Evolutionary conservation across 2,888 invertebrate species (phyloP).

Genomic region (Hypercompe scribonia): DNA sequence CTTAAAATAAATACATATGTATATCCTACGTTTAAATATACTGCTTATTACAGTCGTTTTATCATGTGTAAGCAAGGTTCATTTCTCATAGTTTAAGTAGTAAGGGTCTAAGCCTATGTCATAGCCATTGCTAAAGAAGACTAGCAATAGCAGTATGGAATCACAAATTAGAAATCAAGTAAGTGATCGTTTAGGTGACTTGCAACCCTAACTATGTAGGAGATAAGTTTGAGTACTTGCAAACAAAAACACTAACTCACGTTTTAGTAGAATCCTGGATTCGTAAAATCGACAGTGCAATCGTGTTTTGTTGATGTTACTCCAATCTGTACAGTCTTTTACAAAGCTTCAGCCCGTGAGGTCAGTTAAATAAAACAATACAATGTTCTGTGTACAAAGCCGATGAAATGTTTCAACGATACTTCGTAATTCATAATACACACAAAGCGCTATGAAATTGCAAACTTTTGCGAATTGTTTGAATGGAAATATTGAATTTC

Average conservation of each 20-base stretch:
- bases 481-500: constrained; percentile 53
- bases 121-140: too few species aligned
- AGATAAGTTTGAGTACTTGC: not conserved
- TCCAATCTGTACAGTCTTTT: constrained; percentile 31
- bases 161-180: too few species aligned
- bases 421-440: constrained; percentile 43
- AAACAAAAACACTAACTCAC: not conserved
- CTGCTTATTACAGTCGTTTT: too few species aligned
- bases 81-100: too few species aligned
- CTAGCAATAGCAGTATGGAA: too few species aligned
- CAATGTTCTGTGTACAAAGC: constrained; percentile 25
- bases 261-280: not conserved
- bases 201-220: not conserved
- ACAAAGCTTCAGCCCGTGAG: constrained; percentile 26
- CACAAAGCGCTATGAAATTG: constrained; percentile 47
- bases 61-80: too few species aligned
- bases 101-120: too few species aligned
- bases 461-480: constrained; percentile 49
- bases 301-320: constrained; percentile 21
- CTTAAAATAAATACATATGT: too few species aligned
- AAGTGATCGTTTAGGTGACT: not conserved
- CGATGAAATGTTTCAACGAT: constrained; percentile 35
- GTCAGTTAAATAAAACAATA: constrained; percentile 26
- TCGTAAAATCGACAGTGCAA: not conserved
- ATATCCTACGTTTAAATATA: too few species aligned